Conservation (phyloP, 1,140 invertebrate species). For the Zaprionus gabonicus region DNA sequence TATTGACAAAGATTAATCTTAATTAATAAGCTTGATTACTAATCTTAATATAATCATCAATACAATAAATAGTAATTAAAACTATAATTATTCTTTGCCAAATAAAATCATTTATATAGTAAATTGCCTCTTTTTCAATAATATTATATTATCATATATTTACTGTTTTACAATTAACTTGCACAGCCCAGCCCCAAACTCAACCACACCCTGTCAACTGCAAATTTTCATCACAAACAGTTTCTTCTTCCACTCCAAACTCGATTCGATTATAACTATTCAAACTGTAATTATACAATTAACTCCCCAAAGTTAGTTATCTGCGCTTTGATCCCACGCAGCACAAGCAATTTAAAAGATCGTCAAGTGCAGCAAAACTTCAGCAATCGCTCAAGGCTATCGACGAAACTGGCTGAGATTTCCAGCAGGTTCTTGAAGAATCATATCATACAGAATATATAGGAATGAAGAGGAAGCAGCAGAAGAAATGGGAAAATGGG, state of each 20-base stretch:
- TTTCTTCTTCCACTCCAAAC: not conserved
- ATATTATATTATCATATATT: not conserved
- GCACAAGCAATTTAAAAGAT: not conserved
- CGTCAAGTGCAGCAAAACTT: constrained; percentile 36
- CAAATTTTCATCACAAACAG: not conserved
- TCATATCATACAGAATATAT: not conserved
- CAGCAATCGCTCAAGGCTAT: constrained; percentile 51
- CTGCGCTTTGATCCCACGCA: not conserved
- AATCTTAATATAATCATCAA: not conserved
- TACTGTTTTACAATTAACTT: not conserved
- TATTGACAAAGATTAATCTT: not conserved
- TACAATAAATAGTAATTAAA: not conserved
- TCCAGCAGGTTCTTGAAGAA: constrained; percentile 21
- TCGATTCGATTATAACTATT: constrained; percentile 9
- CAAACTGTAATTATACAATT: constrained; percentile 28
- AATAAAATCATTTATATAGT: too few species aligned
- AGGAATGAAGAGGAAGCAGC: not conserved
- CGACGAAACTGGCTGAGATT: constrained; percentile 25
- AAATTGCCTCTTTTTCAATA: too few species aligned
- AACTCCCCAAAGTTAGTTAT: not conserved
- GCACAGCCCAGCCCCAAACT: not conserved
- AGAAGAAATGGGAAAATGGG: constrained; percentile 41
- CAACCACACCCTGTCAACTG: not conserved
- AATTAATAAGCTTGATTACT: not conserved
- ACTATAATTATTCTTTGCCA: too few species aligned